A percentile compares a stretch with the other conserved stretches of the same genome.
Conservation (phyloP, 2,797 vertebrate species). For the Halcyon chelicuti region DNA sequence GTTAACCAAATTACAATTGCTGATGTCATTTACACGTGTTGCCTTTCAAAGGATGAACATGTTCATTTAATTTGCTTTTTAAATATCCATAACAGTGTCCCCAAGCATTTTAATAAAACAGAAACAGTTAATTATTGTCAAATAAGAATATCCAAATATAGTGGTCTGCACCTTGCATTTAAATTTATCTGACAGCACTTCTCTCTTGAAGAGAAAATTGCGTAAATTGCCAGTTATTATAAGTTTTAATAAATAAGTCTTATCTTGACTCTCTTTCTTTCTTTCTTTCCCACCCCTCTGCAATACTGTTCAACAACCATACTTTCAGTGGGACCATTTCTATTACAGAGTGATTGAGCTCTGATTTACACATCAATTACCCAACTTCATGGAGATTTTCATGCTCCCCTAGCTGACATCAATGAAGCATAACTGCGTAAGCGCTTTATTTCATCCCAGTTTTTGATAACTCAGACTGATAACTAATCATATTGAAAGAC, state of each 20-base stretch:
- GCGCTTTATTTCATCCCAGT: slow-evolving; percentile 77
- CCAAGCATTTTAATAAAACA: slow-evolving; percentile 74
- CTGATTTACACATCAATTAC: slow-evolving; percentile 86
- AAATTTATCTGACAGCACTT: slow-evolving; percentile 68
- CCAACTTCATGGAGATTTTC: slow-evolving; percentile 81
- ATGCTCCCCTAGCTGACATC: slow-evolving; percentile 80
- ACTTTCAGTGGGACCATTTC: slow-evolving; percentile 81
- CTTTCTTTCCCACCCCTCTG: slow-evolving; percentile 53
- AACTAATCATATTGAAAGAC: slow-evolving; percentile 79
- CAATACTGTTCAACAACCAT: slow-evolving; percentile 73
- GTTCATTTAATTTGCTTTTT: slow-evolving; percentile 75
- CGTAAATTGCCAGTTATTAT: slow-evolving; percentile 72
- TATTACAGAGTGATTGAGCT: slow-evolving; percentile 82
- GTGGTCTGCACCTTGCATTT: slow-evolving; percentile 53
- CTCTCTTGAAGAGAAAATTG: slow-evolving; percentile 71
- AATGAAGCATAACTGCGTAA: slow-evolving; percentile 78
- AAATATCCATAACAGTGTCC: slow-evolving; percentile 67
- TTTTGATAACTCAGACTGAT: slow-evolving; percentile 78
- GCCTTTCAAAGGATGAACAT: slow-evolving; percentile 71
- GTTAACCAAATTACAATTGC: slow-evolving; percentile 72
- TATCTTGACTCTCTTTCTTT: slow-evolving; percentile 37
- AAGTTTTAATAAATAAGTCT: slow-evolving; percentile 79
- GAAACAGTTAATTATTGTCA: slow-evolving; percentile 66
- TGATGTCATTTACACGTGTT: slow-evolving; percentile 71
- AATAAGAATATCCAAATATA: slow-evolving; percentile 55